These are phyloP conservation scores for Euzetes globulus DNA, from an alignment of 2,888 invertebrate species.

Conservation along the genomic window DNA sequence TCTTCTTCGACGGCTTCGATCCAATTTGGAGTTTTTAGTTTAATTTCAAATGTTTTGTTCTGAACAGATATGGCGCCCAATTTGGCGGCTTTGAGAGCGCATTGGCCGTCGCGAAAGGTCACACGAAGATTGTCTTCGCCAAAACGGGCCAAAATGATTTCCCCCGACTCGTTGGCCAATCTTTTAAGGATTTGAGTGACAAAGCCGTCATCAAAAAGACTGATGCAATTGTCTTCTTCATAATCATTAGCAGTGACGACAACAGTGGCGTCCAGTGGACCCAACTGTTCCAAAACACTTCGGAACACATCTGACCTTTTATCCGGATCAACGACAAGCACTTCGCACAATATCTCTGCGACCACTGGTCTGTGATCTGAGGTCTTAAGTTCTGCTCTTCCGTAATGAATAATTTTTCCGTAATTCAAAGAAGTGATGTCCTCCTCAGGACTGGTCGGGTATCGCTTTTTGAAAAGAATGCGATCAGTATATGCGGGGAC, in stretches of 20 bases:
- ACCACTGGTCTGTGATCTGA: slow-evolving; percentile 93
- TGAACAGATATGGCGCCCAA: slow-evolving; percentile 47
- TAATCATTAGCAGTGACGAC: slow-evolving; percentile 56
- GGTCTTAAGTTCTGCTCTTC: slow-evolving; percentile 87
- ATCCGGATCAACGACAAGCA: slow-evolving; percentile 67
- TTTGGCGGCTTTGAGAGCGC: slow-evolving; percentile 59
- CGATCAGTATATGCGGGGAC: slow-evolving; percentile 98
- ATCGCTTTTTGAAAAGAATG: slow-evolving; percentile 70
- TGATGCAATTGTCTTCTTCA: slow-evolving; percentile 49
- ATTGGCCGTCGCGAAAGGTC: slow-evolving; percentile 81
- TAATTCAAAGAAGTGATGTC: slow-evolving; percentile 54
- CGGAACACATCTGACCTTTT: slow-evolving; percentile 72
- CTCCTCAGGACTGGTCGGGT: slow-evolving; percentile 34
- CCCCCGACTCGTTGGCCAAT: slow-evolving; percentile 68
- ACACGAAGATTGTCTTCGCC: slow-evolving; percentile 83
- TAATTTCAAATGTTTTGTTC: slow-evolving; percentile 49
- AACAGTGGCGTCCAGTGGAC: slow-evolving; percentile 91
- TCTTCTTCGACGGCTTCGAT: slow-evolving; percentile 69
- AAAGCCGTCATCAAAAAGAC: slow-evolving; percentile 67
- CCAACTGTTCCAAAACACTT: slow-evolving; percentile 73
- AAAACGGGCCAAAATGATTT: slow-evolving; percentile 77
- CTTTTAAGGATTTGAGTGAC: slow-evolving; percentile 71
- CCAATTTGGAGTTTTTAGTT: slow-evolving; percentile 79
- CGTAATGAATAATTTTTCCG: slow-evolving; percentile 77
- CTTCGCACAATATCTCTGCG: slow-evolving; percentile 79